These are phyloP conservation scores for Calosoma granatense DNA, from an alignment of 1,140 invertebrate genomes.

Conservation along the genomic window DNA sequence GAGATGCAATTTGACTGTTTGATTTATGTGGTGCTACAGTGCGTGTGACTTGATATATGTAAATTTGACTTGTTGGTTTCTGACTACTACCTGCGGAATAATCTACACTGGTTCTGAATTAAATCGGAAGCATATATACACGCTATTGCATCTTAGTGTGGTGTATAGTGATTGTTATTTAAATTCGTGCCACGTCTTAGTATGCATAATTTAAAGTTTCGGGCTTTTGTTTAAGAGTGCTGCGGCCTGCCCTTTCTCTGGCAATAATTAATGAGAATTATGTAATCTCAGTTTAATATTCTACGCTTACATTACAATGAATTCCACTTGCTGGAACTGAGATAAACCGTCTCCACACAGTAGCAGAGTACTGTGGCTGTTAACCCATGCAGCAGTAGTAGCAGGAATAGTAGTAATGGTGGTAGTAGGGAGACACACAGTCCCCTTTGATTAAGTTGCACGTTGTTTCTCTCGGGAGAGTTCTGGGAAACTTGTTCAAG, in stretches of 20 bases:
- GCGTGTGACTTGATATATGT: too few species aligned
- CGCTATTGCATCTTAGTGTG: too few species aligned
- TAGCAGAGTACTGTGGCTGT: background rate
- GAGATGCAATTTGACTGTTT: too few species aligned
- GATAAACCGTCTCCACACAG: background rate
- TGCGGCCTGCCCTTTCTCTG: background rate
- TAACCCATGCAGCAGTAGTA: background rate
- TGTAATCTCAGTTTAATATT: conserved; percentile 5
- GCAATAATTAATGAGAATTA: conserved; percentile 5
- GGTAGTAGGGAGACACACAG: too few species aligned
- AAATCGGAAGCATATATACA: too few species aligned
- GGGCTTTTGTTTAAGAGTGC: background rate
- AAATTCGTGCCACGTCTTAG: background rate
- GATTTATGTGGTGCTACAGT: too few species aligned
- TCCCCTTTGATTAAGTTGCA: background rate
- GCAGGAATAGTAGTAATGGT: too few species aligned
- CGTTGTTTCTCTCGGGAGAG: background rate
- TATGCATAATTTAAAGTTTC: conserved; percentile 5
- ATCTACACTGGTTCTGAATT: too few species aligned
- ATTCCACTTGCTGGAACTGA: background rate
- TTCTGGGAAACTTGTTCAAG: background rate
- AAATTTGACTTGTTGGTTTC: too few species aligned
- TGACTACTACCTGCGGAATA: too few species aligned
- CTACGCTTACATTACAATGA: conserved; percentile 5
- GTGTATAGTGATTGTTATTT: background rate